Percentiles rank a stretch among this genome's conserved stretches.
These are phyloP conservation scores for Eumerus sabulonum DNA, from an alignment of 2,888 invertebrate species.

Conservation along the genomic window DNA sequence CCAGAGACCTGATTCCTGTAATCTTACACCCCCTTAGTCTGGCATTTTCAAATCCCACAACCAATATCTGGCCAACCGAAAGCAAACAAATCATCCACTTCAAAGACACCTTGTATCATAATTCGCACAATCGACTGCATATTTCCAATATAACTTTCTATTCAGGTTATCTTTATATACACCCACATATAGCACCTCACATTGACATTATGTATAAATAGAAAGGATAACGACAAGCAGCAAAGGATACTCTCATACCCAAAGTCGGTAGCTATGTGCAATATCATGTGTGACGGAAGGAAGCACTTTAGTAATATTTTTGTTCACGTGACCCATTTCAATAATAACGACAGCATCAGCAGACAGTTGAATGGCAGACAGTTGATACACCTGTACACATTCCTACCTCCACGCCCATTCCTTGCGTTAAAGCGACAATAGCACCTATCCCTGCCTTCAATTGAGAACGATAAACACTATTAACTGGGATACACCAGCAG, in stretches of 20 bases:
- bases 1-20: too few relatives aligned
- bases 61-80: slow-evolving; percentile 44
- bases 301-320: slow-evolving; percentile 65
- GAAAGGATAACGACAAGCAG: neutral
- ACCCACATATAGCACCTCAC: neutral
- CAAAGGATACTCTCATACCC: slow-evolving; percentile 32
- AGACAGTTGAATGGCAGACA: slow-evolving; percentile 48
- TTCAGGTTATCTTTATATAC: slow-evolving; percentile 38
- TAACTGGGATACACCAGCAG: slow-evolving; percentile 45
- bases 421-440: neutral
- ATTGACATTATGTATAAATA: neutral
- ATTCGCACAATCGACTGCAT: slow-evolving; percentile 62
- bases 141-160: slow-evolving; percentile 62
- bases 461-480: slow-evolving; percentile 61
- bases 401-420: neutral
- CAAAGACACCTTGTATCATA: slow-evolving; percentile 36
- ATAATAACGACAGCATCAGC: slow-evolving; percentile 41
- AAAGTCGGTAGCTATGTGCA: slow-evolving; percentile 32
- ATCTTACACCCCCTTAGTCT: slow-evolving; percentile 1
- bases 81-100: slow-evolving; percentile 48
- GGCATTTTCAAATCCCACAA: slow-evolving; percentile 28
- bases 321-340: slow-evolving; percentile 67
- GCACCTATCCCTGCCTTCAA: neutral
- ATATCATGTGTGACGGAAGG: slow-evolving; percentile 65
- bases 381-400: slow-evolving; percentile 20